Evolutionary conservation across 2,888 invertebrate species (phyloP), one percentile per base, ranked within the genome.

Genomic region (Sicus ferrugineus): DNA sequence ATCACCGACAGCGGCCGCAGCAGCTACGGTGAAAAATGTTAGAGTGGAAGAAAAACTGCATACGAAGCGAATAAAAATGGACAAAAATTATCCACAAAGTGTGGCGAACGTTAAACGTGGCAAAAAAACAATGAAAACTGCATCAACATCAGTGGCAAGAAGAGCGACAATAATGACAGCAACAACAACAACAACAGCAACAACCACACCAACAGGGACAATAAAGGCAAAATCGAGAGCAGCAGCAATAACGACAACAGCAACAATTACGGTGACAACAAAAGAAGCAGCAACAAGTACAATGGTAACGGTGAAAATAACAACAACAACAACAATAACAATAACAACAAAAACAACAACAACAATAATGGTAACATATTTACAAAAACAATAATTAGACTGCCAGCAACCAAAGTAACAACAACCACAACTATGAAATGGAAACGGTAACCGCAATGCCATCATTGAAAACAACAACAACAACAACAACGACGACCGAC

Each of bases 111-210:
- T n/a, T n/a, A n/a, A n/a, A n/a, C n/a, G n/a, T n/a, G n/a, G n/a
- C n/a, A n/a, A n/a, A n/a, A n/a, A n/a, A n/a, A n/a, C n/a, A n/a
- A n/a, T n/a, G n/a, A n/a, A n/a, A n/a, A n/a, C n/a, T n/a, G n/a
- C n/a, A n/a, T n/a, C n/a, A n/a, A n/a, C n/a, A n/a, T n/a, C n/a
- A n/a, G n/a, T n/a, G n/a, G n/a, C n/a, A n/a, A n/a, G n/a, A n/a
- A n/a, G n/a, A n/a, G n/a, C n/a, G n/a, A n/a, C n/a, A 11, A 9
- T 38, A 63, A 50, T 9, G 28, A 34, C 16, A 21, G 30, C 64
- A 64, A 52, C 50, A 34, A 28, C 56, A 38, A 16, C n/a, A 48
- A 52, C 21, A 65, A n/a, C 14, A 48, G 21, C 46, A 30, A 48
- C 63, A 64, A 30, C 38, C 11, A 42, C 38, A 23, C 3, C 23